Percentiles rank a stretch among this genome's conserved stretches.
These are phyloP conservation scores for Zaprionus lineosus DNA, from an alignment of 2,888 invertebrate species.

Conservation along the genomic window DNA sequence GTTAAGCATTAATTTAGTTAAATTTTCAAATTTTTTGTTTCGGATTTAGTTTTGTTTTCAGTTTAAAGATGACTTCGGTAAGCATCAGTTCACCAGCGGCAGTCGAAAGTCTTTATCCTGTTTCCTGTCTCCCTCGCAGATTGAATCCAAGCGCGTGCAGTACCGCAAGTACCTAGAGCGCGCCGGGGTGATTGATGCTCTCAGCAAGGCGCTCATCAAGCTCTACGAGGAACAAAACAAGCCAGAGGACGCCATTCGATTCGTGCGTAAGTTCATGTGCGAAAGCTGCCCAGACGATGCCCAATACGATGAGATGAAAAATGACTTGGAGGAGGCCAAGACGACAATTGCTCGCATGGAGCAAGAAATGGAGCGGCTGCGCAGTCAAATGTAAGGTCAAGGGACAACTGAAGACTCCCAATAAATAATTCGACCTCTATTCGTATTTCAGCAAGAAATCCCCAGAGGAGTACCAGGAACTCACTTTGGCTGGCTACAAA, in stretches of 20 bases:
- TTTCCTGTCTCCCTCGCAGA: conserved; percentile 67
- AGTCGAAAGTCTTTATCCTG: too few relatives aligned
- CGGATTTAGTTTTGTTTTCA: conserved; percentile 42
- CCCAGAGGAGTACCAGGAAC: conserved; percentile 81
- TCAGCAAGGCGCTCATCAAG: conserved; percentile 82
- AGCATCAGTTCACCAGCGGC: too few relatives aligned
- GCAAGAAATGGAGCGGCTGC: conserved; percentile 78
- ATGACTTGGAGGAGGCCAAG: conserved; percentile 79
- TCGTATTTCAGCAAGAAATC: conserved; percentile 74
- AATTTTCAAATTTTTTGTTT: conserved; percentile 22
- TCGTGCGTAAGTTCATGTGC: conserved; percentile 82
- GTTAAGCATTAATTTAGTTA: conserved; percentile 21
- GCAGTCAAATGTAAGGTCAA: conserved; percentile 79
- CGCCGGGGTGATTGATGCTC: conserved; percentile 82
- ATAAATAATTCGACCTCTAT: neutral
- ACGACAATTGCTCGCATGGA: conserved; percentile 76
- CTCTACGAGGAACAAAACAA: conserved; percentile 82
- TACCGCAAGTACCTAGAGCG: conserved; percentile 82
- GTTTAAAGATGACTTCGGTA: conserved; percentile 78
- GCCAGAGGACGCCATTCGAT: conserved; percentile 82
- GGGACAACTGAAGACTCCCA: neutral
- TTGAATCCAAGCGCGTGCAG: conserved; percentile 82
- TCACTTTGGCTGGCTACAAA: conserved; percentile 84
- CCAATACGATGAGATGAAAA: conserved; percentile 79
- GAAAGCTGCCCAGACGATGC: conserved; percentile 82